Base-by-base conservation (phyloP, 2,888 invertebrate species). In the Clivina fossor region DNA sequence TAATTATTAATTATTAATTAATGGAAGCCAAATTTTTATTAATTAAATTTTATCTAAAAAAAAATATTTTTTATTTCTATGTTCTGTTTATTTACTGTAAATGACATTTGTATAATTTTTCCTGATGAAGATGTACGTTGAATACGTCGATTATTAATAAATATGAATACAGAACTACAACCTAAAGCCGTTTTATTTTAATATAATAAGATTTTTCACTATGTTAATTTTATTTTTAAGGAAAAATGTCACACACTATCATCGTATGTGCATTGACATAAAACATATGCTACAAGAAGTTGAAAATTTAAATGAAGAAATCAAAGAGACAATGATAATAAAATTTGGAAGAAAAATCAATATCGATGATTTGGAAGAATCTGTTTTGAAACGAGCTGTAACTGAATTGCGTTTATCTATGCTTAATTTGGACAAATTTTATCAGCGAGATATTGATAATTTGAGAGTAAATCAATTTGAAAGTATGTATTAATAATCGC, bases 231-330 rank as follows among this genome's bases (percentile, higher is more conserved):
- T 51, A 15, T 40, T 64, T 64, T 8, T 62, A n/a, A 86, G 86
- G 66, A 77, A 82, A 33, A 85, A 86, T 66, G 80, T 83, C 58
- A 78, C 78, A 1, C 88, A 89, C 67, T 68, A 88, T 53, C 79
- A 80, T 47, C 81, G 86, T 59, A 85, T 89, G 83, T 82, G 82
- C 68, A 74, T 82, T 1, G 88, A 89, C 67, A 76, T 85, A 9
- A 78, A 79, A 38, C 79, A 80, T 41, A 89, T 89, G 88, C 76
- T 80, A 5, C 71, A 71, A 1, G 76, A 79, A 50, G 83, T 85
- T 1, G 72, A 74, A 2, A 73, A 74, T 4, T 66, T 88, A 3
- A 80, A 84, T 50, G 77, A 77, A 1, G 75, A 73, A 66, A 78
- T 80, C 18, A 69, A 70, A 9, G 69, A 75, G 22, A 73, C 74